Conservation (phyloP, 2,113 vertebrate genomes). For the Tragelaphus imberbis region DNA sequence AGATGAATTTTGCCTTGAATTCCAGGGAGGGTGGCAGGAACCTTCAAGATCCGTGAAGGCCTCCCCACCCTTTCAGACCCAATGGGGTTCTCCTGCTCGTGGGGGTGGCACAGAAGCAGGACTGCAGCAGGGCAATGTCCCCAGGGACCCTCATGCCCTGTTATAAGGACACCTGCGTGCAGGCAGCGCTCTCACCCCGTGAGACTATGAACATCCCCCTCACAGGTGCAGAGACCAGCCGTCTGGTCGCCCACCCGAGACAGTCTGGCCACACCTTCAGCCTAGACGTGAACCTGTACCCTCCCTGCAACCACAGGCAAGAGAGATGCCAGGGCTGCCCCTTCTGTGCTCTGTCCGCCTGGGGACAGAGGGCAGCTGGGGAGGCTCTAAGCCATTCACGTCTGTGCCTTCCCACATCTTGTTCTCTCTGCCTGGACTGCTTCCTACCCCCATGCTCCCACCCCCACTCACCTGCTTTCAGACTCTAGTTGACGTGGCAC, state of each 20-base stretch:
- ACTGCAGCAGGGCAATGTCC: neutral
- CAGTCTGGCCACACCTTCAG: neutral
- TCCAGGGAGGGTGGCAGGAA: neutral
- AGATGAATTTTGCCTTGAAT: neutral
- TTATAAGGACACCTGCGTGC: neutral
- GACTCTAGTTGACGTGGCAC: neutral
- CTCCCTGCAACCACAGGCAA: neutral
- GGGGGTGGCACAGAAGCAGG: neutral
- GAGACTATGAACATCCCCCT: rapidly evolving
- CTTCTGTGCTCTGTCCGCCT: neutral
- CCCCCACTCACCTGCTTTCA: neutral
- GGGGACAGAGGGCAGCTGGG: neutral
- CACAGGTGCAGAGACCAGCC: neutral
- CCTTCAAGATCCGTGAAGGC: neutral
- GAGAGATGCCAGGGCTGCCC: neutral
- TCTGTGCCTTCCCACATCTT: no score
- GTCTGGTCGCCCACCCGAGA: rapidly evolving
- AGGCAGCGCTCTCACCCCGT: rapidly evolving
- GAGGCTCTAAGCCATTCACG: neutral
- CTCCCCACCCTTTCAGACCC: neutral
- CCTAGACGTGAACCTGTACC: rapidly evolving
- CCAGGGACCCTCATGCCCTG: neutral
- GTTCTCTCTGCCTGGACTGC: neutral
- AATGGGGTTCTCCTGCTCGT: neutral
- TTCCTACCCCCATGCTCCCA: neutral